A percentile compares a stretch with the other conserved stretches of the same genome.
Conservation (phyloP, 1,140 invertebrate genomes). For the Sycophaga agraensis region DNA sequence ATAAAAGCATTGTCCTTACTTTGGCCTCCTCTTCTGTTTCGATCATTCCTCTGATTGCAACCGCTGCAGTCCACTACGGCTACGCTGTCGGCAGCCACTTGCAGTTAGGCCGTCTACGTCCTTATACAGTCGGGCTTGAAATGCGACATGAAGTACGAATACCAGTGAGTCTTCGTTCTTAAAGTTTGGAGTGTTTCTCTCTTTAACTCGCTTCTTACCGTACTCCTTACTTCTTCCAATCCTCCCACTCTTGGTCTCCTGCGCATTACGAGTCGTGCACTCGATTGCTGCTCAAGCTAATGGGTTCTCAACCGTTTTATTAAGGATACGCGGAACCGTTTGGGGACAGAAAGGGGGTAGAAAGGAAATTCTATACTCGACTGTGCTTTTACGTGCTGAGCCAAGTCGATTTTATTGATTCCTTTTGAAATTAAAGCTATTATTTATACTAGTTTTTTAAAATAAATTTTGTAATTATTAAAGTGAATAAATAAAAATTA, state of each 20-base stretch:
- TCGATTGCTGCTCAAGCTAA: conserved; percentile 24
- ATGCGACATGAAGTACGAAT: conserved; percentile 48
- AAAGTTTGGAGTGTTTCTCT: conserved; percentile 35
- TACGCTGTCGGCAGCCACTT: background rate
- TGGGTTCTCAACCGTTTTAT: conserved; percentile 20
- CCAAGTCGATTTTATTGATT: no score
- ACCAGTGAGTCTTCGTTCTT: conserved; percentile 36
- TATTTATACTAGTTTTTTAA: background rate
- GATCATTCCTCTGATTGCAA: conserved; percentile 32
- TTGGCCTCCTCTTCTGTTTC: conserved; percentile 48
- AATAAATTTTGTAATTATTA: background rate
- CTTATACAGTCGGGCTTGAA: conserved; percentile 38
- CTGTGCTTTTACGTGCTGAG: no score
- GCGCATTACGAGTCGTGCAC: background rate
- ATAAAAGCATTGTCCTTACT: conserved; percentile 40
- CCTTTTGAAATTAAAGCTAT: background rate
- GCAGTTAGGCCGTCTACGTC: no score
- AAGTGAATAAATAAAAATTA: no score
- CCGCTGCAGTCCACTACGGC: background rate
- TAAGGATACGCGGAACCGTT: background rate
- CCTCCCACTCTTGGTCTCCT: conserved; percentile 27
- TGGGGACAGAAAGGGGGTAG: no score
- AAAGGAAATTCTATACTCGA: no score
- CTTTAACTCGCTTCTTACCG: conserved; percentile 31
- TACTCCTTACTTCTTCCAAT: conserved; percentile 26